A percentile compares a stretch with the other conserved stretches of the same genome.
phyloP scores from a whole-genome alignment of 2,888 invertebrate species.

The Stenodera caucasica region DNA sequence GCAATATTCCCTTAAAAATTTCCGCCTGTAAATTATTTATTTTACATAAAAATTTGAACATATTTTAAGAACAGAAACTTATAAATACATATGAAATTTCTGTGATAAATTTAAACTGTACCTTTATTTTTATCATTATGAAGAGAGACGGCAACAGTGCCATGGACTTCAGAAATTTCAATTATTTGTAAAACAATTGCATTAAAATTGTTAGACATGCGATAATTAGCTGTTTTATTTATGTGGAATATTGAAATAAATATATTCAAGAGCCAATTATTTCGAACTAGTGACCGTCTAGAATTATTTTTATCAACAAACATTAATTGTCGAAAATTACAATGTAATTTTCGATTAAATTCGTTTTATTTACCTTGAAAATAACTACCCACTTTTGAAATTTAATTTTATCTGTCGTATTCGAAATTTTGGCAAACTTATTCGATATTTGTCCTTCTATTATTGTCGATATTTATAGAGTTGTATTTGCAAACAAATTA shows the following conservation, averaged over 20 bases:
- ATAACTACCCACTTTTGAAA: neutral
- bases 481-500: neutral
- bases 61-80: neutral
- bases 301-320: neutral
- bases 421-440: conserved; percentile 2
- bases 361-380: neutral
- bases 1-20: neutral
- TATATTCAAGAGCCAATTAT: too few relatives aligned
- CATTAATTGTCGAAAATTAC: neutral
- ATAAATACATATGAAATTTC: neutral
- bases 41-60: neutral
- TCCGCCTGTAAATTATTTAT: neutral
- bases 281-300: neutral
- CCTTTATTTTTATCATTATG: neutral
- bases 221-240: too few relatives aligned
- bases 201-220: too few relatives aligned
- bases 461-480: neutral
- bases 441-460: neutral
- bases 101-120: neutral
- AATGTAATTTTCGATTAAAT: neutral
- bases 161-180: neutral
- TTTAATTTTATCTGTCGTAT: conserved; percentile 1
- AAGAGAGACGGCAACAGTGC: neutral
- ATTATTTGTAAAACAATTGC: neutral
- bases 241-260: too few relatives aligned